phyloP scores from a whole-genome alignment of 2,113 vertebrate genomes.

The Python bivittatus region DNA sequence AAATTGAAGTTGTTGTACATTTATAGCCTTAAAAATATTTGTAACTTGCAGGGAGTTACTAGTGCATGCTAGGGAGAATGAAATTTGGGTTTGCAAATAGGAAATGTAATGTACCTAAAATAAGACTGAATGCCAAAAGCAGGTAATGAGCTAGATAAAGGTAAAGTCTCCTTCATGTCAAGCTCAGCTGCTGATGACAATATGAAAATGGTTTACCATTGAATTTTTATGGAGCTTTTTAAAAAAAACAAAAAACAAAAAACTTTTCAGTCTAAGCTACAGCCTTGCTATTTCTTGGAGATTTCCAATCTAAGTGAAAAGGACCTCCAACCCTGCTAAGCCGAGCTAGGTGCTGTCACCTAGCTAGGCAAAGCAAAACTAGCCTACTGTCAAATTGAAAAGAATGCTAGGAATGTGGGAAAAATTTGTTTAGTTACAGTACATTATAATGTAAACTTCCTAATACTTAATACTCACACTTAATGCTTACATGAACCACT shows the following conservation, averaged over 20 bases:
- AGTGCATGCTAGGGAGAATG: fast-evolving
- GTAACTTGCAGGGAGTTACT: not conserved
- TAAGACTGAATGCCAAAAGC: not conserved
- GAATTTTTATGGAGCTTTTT: not conserved
- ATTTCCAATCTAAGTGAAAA: not conserved
- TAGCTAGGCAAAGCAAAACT: not conserved
- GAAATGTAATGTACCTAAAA: not conserved
- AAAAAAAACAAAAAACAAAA: not conserved
- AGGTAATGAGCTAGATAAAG: not conserved
- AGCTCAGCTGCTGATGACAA: not conserved
- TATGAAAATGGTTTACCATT: not conserved
- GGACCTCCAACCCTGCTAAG: not conserved
- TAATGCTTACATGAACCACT: not conserved
- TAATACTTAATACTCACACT: not conserved
- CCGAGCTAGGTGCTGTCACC: not conserved
- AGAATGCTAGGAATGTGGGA: not conserved
- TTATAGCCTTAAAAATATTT: not conserved
- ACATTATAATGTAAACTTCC: not conserved
- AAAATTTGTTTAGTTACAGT: not conserved
- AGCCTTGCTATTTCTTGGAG: not conserved
- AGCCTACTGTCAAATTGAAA: not conserved
- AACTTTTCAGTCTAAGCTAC: not conserved
- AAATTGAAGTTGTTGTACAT: constrained; percentile 4
- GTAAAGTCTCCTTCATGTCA: not conserved
- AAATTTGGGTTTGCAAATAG: constrained; percentile 9